These are phyloP conservation scores for Adelognathus sp. DNA, from an alignment of 2,888 invertebrate genomes.

Conservation along the genomic window DNA sequence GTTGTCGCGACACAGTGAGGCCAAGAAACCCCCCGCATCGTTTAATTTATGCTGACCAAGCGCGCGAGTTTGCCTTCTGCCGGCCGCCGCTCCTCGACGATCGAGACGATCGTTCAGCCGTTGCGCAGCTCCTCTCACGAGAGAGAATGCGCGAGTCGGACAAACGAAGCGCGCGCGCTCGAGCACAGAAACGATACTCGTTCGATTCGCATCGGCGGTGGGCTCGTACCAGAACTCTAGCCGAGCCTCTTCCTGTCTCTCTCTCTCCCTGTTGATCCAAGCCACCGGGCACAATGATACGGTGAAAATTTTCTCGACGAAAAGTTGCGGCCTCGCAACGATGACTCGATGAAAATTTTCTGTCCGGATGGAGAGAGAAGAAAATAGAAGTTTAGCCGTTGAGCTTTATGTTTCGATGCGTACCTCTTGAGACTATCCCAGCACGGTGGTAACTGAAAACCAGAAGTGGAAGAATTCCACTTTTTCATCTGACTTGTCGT, in stretches of 20 bases:
- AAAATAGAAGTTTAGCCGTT: background rate
- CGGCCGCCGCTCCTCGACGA: background rate
- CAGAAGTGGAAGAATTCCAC: too few species aligned
- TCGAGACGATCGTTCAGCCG: background rate
- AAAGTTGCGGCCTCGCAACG: background rate
- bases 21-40: slow-evolving; percentile 67
- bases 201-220: background rate
- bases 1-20: background rate
- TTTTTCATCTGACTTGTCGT: too few species aligned
- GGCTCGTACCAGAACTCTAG: background rate
- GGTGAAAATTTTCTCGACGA: background rate
- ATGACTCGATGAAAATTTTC: slow-evolving; percentile 27
- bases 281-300: slow-evolving; percentile 41
- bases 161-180: too few species aligned
- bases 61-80: slow-evolving; percentile 20
- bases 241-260: too few species aligned
- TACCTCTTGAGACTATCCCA: background rate
- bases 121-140: background rate
- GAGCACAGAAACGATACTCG: background rate
- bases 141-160: background rate
- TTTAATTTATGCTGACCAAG: slow-evolving; percentile 68
- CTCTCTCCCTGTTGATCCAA: slow-evolving; percentile 7
- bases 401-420: too few species aligned
- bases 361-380: slow-evolving; percentile 14
- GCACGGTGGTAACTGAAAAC: too few species aligned